Conservation (phyloP, 1,140 invertebrate genomes). For the Psilanteris sp. region DNA sequence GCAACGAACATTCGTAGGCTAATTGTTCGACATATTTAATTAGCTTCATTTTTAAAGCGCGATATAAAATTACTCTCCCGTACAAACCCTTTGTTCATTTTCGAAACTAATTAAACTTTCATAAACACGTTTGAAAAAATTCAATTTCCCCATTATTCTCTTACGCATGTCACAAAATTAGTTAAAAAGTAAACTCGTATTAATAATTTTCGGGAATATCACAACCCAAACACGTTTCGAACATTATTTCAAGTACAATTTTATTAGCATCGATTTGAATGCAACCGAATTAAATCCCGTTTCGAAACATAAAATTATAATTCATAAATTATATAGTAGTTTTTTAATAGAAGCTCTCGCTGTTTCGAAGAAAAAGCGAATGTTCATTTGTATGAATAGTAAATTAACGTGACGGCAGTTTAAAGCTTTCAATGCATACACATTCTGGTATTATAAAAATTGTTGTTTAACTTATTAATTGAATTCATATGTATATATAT, state of each 20-base stretch:
- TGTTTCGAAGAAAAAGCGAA: too few species aligned
- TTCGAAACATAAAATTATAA: constrained; percentile 5
- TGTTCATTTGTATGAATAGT: too few species aligned
- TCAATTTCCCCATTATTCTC: constrained; percentile 28
- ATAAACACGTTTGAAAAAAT: constrained; percentile 39
- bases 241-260: constrained; percentile 26
- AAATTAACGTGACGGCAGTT: too few species aligned
- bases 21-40: constrained; percentile 16
- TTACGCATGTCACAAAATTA: constrained; percentile 28
- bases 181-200: constrained; percentile 28
- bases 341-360: not conserved
- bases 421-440: too few species aligned
- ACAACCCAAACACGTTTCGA: constrained; percentile 20
- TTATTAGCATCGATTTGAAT: constrained; percentile 13
- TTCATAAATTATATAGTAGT: not conserved
- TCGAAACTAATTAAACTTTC: constrained; percentile 34
- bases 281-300: not conserved
- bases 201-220: constrained; percentile 12
- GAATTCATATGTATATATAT: too few species aligned
- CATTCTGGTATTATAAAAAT: too few species aligned
- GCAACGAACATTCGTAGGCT: not conserved
- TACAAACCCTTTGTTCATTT: constrained; percentile 12
- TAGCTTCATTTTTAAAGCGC: constrained; percentile 13
- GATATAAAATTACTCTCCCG: constrained; percentile 11
- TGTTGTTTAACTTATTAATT: too few species aligned